A percentile compares a stretch with the other conserved stretches of the same genome.
Conservation (phyloP, 2,888 invertebrate genomes). For the Piscicola geometra region DNA sequence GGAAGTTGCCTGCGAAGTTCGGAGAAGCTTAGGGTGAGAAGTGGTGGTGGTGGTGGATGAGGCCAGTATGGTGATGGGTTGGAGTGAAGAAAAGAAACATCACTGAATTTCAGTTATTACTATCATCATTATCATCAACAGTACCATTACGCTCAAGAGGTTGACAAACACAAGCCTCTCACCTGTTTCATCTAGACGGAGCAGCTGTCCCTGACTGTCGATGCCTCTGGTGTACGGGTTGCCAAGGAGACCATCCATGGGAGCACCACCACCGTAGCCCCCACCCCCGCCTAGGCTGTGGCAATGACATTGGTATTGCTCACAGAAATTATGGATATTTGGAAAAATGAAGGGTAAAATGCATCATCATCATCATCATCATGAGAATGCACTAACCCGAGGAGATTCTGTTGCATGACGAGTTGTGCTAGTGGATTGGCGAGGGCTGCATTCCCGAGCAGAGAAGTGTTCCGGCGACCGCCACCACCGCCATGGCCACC, state of each 20-base stretch:
- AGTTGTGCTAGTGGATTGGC: slow-evolving; percentile 30
- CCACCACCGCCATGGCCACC: neutral
- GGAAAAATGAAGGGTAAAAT: too few relatives aligned
- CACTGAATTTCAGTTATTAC: neutral
- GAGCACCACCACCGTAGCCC: neutral
- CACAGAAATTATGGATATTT: too few relatives aligned
- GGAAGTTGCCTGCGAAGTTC: slow-evolving; percentile 20
- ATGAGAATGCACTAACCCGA: too few relatives aligned
- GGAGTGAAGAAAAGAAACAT: neutral
- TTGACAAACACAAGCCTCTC: too few relatives aligned
- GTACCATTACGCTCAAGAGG: too few relatives aligned
- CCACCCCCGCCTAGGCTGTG: neutral
- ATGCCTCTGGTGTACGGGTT: neutral
- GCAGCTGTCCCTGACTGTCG: neutral
- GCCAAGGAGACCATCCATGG: neutral
- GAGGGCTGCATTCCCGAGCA: neutral
- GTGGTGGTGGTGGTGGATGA: neutral
- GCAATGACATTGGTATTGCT: neutral
- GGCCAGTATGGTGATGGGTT: neutral
- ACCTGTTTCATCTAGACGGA: slow-evolving; percentile 34
- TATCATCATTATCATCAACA: too few relatives aligned
- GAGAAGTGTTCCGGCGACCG: neutral
- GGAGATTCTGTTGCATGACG: slow-evolving; percentile 29
- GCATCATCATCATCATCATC: too few relatives aligned
- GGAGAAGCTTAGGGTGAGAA: neutral